A percentile compares a stretch with the other conserved stretches of the same genome.
Evolutionary conservation across 2,888 invertebrate genomes (phyloP).

Genomic region (Heliconius erato): DNA sequence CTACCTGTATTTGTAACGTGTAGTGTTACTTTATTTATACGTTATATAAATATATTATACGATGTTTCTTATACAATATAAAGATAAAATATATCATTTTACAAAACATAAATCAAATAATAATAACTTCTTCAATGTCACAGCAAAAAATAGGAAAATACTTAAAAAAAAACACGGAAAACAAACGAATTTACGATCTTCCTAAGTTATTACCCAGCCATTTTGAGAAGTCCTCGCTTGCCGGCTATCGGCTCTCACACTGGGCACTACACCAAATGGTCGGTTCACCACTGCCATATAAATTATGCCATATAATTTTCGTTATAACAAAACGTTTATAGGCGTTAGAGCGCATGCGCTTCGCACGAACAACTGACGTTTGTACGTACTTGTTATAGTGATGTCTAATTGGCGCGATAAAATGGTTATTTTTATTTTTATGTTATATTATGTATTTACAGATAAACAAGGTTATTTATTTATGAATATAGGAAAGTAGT

Average conservation of each 20-base stretch:
- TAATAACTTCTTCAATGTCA: not conserved
- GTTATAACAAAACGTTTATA: slow-evolving; percentile 58
- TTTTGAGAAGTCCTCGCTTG: slow-evolving; percentile 68
- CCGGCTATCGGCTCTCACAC: slow-evolving; percentile 70
- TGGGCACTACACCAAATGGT: slow-evolving; percentile 77
- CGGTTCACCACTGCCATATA: slow-evolving; percentile 83
- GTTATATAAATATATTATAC: slow-evolving; percentile 3
- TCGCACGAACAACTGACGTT: slow-evolving; percentile 76
- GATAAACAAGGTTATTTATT: slow-evolving; percentile 2
- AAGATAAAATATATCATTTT: not conserved
- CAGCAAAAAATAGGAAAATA: not conserved
- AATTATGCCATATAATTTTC: slow-evolving; percentile 63
- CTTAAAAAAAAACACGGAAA: slow-evolving; percentile 23
- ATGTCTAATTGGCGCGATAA: slow-evolving; percentile 50
- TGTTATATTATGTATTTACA: not conserved
- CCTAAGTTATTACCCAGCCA: slow-evolving; percentile 72
- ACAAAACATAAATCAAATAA: not conserved
- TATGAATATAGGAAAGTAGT: not conserved
- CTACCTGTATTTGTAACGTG: slow-evolving; percentile 19
- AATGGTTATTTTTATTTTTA: slow-evolving; percentile 23
- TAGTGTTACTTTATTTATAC: not conserved
- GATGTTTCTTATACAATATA: slow-evolving; percentile 29
- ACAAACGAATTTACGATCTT: slow-evolving; percentile 43
- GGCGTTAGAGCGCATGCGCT: slow-evolving; percentile 80
- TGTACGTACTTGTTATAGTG: slow-evolving; percentile 68